Evolutionary conservation across 2,888 invertebrate genomes (phyloP), one percentile per base, ranked within the genome.

Genomic region (Rhimphoctona megacephalus): DNA sequence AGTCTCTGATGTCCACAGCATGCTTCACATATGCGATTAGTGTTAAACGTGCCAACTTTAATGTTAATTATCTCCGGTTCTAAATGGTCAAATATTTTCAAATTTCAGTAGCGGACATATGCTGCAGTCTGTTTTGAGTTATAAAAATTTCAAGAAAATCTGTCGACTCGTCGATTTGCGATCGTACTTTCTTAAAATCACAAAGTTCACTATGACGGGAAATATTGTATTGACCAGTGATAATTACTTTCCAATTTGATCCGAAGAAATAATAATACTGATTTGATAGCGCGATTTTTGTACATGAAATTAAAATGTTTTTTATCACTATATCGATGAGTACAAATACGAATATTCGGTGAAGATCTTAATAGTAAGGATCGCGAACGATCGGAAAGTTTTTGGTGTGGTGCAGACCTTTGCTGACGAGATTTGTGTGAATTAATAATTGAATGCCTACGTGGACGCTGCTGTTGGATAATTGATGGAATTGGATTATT

Each of bases 341-440:
- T 70, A 70, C 4, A 49, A 70, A 70, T 70, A 25, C n/a, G 70
- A 70, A 30, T 70, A 43, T 70, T 70, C 30, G 25, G 49, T 30
- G 70, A 49, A 4, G 9, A 30, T 33, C 49, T 49, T 70, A 49
- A 49, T 14, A 30, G 8, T 33, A 49, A 9, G 19, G 49, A 19
- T 39, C 49, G 30, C 49, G 4, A 70, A 70, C 30, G 49, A 22
- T 33, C 49, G 49, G 49, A 70, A 49, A 30, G 19, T 33, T 70
- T 33, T 49, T 61, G 61, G 30, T 30, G 30, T 22, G n/a, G 33
- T 73, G 73, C 52, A 39, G 54, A 73, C 52, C 39, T 17, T 73
- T 49, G 73, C 39, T 52, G 39, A 52, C n/a, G 57, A 30, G 30
- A 57, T 33, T 73, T 33, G 30, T 43, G 39, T 39, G n/a, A 36